phyloP scores from a whole-genome alignment of 1,140 invertebrate genomes.

The Drosophila watanabei region DNA sequence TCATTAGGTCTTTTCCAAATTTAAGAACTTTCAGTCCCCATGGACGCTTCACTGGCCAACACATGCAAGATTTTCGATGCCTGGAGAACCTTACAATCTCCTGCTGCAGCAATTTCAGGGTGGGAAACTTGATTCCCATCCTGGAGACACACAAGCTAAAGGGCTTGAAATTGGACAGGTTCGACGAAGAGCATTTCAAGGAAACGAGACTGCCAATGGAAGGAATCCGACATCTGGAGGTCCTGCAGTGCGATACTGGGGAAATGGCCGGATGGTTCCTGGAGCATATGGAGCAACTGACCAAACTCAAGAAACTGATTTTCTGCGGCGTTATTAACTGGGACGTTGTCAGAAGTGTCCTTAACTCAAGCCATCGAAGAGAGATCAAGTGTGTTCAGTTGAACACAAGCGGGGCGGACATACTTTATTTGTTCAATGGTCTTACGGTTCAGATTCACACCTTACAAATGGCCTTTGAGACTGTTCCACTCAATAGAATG shows the following conservation, averaged over 20 bases:
- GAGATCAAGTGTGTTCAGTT: background rate
- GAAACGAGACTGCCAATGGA: conserved; percentile 24
- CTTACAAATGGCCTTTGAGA: background rate
- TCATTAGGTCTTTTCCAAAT: conserved; percentile 53
- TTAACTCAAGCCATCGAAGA: background rate
- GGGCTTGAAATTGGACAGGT: conserved; percentile 26
- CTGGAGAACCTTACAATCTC: conserved; percentile 53
- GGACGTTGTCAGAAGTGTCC: background rate
- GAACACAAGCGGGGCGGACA: background rate
- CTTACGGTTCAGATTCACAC: conserved; percentile 21
- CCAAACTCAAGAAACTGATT: conserved; percentile 20
- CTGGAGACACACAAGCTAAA: conserved; percentile 35
- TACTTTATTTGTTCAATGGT: background rate
- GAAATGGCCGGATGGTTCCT: conserved; percentile 43
- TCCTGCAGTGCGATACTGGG: conserved; percentile 17
- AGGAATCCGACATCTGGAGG: conserved; percentile 37
- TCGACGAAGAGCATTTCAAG: background rate
- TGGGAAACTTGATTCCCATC: conserved; percentile 26
- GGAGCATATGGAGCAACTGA: conserved; percentile 15
- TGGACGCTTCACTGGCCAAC: conserved; percentile 51
- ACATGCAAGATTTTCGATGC: conserved; percentile 20
- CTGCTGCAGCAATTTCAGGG: conserved; percentile 29
- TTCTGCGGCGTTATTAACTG: background rate
- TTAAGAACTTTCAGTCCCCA: conserved; percentile 58
- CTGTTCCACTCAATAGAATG: background rate